Evolutionary conservation across 2,888 invertebrate genomes (phyloP), one percentile per base, ranked within the genome.

Genomic region (Lithophane semibrunnea): DNA sequence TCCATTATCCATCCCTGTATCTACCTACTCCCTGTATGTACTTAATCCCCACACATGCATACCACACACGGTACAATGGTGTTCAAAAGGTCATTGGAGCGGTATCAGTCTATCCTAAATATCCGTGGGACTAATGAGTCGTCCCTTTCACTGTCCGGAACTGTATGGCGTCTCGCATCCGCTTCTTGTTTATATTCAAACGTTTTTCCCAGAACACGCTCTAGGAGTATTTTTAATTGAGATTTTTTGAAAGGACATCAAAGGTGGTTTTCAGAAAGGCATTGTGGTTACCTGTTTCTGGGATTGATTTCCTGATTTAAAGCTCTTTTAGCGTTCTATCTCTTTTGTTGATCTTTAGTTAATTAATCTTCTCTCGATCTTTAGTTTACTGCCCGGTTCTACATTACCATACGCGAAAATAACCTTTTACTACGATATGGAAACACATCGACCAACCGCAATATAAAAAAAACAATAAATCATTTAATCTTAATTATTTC

Each of bases 51-150:
- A 65, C 77, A 82, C 83, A 88, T 82, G 85, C 75, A 73, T 68
- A 68, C 76, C 60, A 69, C 58, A 73, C 60, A 73, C 74, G 44
- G 74, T 73, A 75, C 73, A 81, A 84, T 85, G 64, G 83, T 75
- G 84, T 85, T 67, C 86, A 90, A 92, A 92, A 91, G 90, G 89
- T 91, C 90, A 90, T 90, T 91, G 90, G 86, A 87, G 88, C 85
- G 86, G 84, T 90, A 92, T 92, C 90, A 89, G 87, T 85, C 81
- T 86, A 89, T 91, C 84, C 85, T 84, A 88, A 86, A 90, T 89
- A 87, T 88, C 85, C 79, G 73, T 85, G 83, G 80, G 85, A 81
- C 88, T 94, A 94, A 94, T 93, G 92, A 94, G 89, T 86, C 87
- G 86, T 85, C 84, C 86, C 85, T 89, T 90, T 87, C 82, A 89